Conservation (phyloP, 2,888 invertebrate species). For the Orthosia incerta region DNA sequence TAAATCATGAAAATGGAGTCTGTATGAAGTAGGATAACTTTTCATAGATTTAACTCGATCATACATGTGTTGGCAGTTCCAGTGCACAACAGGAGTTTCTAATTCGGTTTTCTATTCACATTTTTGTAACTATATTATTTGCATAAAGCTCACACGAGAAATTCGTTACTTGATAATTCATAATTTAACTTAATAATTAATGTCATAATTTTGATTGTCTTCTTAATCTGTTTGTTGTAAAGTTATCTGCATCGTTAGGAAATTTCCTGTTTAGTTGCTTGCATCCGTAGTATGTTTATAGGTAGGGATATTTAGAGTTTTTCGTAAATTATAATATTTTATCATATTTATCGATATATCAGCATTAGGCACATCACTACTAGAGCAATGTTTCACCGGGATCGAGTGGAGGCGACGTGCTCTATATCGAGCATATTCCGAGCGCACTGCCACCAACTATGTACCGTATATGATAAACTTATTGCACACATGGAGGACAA, state of each 20-base stretch:
- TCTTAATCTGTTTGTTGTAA: too few species aligned
- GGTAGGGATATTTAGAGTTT: too few species aligned
- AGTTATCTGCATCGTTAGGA: too few species aligned
- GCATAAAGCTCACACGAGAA: background rate
- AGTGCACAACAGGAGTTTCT: too few species aligned
- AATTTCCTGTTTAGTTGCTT: background rate
- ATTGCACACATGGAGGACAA: conserved; percentile 49
- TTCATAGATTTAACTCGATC: background rate
- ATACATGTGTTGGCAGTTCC: background rate
- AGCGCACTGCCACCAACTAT: conserved; percentile 67
- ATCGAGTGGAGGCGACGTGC: conserved; percentile 86
- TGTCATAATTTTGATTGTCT: too few species aligned
- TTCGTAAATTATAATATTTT: too few species aligned
- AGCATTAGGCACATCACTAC: conserved; percentile 59
- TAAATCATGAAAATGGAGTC: background rate
- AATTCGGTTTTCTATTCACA: background rate
- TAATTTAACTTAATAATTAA: too few species aligned
- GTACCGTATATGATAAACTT: conserved; percentile 59
- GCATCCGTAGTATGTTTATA: background rate
- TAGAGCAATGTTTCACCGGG: conserved; percentile 79
- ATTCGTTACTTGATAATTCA: too few species aligned
- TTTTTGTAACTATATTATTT: background rate
- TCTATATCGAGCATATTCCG: conserved; percentile 83
- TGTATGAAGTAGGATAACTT: too few species aligned
- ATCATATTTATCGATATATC: conserved; percentile 65